Conservation (phyloP, 2,888 invertebrate species). For the Petrolisthes cinctipes region DNA sequence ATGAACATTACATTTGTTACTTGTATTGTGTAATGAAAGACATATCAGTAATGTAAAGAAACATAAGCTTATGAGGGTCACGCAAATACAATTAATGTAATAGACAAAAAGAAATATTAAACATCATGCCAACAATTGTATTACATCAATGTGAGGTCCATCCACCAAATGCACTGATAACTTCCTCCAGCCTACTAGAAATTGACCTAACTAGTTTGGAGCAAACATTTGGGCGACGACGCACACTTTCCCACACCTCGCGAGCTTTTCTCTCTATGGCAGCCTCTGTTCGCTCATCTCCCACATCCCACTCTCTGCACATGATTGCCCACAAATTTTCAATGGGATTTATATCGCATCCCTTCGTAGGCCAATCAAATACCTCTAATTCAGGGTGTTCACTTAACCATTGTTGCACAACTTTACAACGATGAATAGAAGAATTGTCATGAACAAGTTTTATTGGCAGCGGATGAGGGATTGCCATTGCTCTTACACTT, state of each 20-base stretch:
- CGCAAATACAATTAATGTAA: no score
- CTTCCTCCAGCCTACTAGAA: background rate
- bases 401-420: conserved; percentile 16
- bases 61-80: no score
- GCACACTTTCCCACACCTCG: background rate
- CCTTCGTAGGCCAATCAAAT: conserved; percentile 1
- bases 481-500: background rate
- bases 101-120: no score
- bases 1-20: no score
- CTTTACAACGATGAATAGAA: conserved; percentile 4
- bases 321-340: conserved; percentile 12
- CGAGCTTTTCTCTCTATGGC: background rate
- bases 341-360: conserved; percentile 25
- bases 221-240: background rate
- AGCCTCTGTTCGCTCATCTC: background rate
- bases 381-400: conserved; percentile 26
- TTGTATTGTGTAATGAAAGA: no score
- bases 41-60: no score
- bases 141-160: background rate
- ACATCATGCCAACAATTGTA: background rate
- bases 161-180: background rate
- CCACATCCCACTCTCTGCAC: background rate
- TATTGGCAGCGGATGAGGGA: background rate
- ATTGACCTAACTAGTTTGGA: background rate
- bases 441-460: conserved; percentile 17